phyloP scores from a whole-genome alignment of 2,113 vertebrate genomes.

The Mixornis gularis region DNA sequence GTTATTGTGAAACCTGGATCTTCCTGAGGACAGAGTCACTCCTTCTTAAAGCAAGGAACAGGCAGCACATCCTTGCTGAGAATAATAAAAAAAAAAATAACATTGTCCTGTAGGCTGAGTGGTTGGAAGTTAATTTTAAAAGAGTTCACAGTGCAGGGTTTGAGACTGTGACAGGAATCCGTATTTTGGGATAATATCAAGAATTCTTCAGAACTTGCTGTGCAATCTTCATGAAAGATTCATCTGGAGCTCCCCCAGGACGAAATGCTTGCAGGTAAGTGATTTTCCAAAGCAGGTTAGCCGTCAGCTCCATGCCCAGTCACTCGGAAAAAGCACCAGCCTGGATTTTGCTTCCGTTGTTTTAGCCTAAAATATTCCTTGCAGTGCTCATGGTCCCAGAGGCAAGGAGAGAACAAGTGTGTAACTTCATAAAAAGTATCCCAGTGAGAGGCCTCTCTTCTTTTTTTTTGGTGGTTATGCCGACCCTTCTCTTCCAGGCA shows the following conservation, averaged over 20 bases:
- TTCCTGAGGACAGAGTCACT: not conserved
- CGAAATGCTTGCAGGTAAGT: not conserved
- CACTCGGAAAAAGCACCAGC: constrained; percentile 20
- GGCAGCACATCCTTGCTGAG: not conserved
- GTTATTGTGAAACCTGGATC: not conserved
- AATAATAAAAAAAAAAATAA: not conserved
- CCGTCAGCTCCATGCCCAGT: not conserved
- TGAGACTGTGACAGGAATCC: not conserved
- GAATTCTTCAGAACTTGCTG: not conserved
- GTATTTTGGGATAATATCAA: not conserved
- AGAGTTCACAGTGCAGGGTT: not conserved
- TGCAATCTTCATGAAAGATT: not conserved
- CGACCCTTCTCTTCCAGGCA: not conserved
- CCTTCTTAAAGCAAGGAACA: not conserved
- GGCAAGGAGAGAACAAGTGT: not conserved
- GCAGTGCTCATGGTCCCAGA: not conserved
- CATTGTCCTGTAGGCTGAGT: not conserved
- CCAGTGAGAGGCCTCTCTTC: not conserved
- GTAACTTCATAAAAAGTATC: not conserved
- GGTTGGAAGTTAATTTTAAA: not conserved
- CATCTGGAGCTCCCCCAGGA: not conserved
- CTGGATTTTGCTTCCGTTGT: not conserved
- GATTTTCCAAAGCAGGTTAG: not conserved
- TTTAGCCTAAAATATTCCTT: not conserved
- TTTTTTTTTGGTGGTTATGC: not conserved